Evolutionary conservation across 2,888 invertebrate genomes (phyloP).

Genomic region (Pecten maximus): DNA sequence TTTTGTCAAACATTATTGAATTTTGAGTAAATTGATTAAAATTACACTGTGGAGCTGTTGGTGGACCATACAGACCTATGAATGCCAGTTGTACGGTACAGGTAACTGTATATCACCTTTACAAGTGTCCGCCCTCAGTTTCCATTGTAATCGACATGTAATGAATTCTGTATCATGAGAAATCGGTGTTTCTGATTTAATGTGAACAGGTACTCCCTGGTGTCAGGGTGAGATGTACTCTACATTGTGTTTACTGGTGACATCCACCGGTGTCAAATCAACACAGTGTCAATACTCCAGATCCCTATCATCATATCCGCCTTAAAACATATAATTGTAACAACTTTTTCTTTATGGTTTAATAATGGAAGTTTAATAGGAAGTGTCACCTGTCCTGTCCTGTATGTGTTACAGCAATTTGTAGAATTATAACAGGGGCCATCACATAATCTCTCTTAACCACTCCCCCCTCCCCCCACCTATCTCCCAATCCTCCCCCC

Average conservation of each 20-base stretch:
- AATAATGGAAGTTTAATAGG: too few species aligned
- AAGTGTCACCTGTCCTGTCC: too few species aligned
- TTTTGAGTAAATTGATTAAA: not conserved
- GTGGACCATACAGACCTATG: not conserved
- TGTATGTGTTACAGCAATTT: too few species aligned
- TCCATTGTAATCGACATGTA: not conserved
- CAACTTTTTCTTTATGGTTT: too few species aligned
- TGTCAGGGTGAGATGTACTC: not conserved
- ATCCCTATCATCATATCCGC: too few species aligned
- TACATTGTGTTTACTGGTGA: not conserved
- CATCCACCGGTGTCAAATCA: too few species aligned
- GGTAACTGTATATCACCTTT: not conserved
- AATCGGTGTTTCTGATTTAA: not conserved
- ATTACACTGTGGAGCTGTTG: not conserved
- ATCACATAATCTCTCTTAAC: too few species aligned
- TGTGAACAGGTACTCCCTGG: not conserved
- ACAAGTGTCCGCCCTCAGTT: slow-evolving; percentile 27
- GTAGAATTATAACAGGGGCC: too few species aligned
- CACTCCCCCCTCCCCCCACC: too few species aligned
- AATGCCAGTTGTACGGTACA: not conserved
- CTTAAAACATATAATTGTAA: too few species aligned
- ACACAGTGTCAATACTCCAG: too few species aligned
- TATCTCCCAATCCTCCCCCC: too few species aligned
- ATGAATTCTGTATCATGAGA: not conserved
- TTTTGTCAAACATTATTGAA: not conserved